phyloP scores from a whole-genome alignment of 2,888 invertebrate genomes.

The Melanotus villosus region DNA sequence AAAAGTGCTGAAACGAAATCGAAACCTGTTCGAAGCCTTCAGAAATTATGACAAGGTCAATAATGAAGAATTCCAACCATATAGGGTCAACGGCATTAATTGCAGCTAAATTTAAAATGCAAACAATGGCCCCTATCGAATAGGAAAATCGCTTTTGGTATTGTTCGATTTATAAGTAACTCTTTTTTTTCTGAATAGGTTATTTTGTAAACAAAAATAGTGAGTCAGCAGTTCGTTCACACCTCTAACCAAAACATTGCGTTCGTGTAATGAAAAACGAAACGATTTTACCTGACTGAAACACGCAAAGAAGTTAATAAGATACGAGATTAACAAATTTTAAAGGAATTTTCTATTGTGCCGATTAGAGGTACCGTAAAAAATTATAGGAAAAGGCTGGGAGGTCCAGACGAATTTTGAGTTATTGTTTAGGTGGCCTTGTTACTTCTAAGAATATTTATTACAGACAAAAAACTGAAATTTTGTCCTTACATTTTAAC shows the following conservation, averaged over 20 bases:
- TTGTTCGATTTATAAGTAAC: slow-evolving; percentile 13
- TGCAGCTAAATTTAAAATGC: slow-evolving; percentile 12
- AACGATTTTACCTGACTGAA: not conserved
- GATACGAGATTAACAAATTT: not conserved
- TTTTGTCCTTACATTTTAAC: too few relatives aligned
- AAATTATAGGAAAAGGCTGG: too few relatives aligned
- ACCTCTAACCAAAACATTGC: not conserved
- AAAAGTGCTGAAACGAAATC: slow-evolving; percentile 27
- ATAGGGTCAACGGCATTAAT: slow-evolving; percentile 25
- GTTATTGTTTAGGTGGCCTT: too few relatives aligned
- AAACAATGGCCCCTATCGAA: slow-evolving; percentile 6
- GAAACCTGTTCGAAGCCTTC: slow-evolving; percentile 30
- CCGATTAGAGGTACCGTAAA: too few relatives aligned
- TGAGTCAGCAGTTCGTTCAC: slow-evolving; percentile 23
- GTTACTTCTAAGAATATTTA: too few relatives aligned
- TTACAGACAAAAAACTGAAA: too few relatives aligned
- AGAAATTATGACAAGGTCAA: slow-evolving; percentile 35
- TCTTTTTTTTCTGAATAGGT: slow-evolving; percentile 4
- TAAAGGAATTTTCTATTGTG: too few relatives aligned
- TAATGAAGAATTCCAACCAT: not conserved
- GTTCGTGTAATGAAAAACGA: slow-evolving; percentile 3
- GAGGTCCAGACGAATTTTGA: too few relatives aligned
- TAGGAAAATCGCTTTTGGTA: slow-evolving; percentile 7
- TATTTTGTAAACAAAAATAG: slow-evolving; percentile 20
- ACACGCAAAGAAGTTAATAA: slow-evolving; percentile 13